Conservation (phyloP, 1,140 invertebrate species). For the Nautilus pompilius region DNA sequence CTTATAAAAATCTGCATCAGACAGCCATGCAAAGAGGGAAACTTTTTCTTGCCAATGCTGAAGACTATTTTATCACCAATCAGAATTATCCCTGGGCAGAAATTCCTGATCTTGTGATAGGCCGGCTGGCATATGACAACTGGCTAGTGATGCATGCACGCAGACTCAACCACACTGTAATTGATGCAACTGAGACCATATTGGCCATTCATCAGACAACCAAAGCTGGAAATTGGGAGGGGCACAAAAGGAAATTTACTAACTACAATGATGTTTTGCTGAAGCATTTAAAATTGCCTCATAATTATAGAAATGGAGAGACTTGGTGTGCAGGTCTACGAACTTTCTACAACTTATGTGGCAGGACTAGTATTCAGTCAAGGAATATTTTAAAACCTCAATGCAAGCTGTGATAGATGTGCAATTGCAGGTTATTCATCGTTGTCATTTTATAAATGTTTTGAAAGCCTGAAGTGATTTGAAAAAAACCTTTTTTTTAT, state of each 20-base stretch:
- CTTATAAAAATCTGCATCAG: slow-evolving; percentile 10
- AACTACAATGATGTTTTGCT: slow-evolving; percentile 16
- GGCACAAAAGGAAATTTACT: slow-evolving; percentile 7
- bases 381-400: not conserved
- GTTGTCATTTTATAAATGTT: too few relatives aligned
- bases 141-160: slow-evolving; percentile 20
- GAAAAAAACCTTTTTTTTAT: too few relatives aligned
- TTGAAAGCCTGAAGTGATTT: too few relatives aligned
- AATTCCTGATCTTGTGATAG: slow-evolving; percentile 21
- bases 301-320: not conserved
- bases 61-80: slow-evolving; percentile 29
- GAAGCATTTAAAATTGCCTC: not conserved
- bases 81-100: slow-evolving; percentile 24
- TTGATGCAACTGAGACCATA: slow-evolving; percentile 22
- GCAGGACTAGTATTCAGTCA: not conserved
- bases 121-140: slow-evolving; percentile 25
- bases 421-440: too few relatives aligned
- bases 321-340: not conserved
- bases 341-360: not conserved
- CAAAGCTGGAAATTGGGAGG: slow-evolving; percentile 14
- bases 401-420: too few relatives aligned
- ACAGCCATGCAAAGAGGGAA: slow-evolving; percentile 8
- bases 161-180: slow-evolving; percentile 7
- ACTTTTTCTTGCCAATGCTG: slow-evolving; percentile 20
- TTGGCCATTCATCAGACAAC: slow-evolving; percentile 28